phyloP scores from a whole-genome alignment of 2,888 invertebrate genomes.

The Harpalus rubripes region DNA sequence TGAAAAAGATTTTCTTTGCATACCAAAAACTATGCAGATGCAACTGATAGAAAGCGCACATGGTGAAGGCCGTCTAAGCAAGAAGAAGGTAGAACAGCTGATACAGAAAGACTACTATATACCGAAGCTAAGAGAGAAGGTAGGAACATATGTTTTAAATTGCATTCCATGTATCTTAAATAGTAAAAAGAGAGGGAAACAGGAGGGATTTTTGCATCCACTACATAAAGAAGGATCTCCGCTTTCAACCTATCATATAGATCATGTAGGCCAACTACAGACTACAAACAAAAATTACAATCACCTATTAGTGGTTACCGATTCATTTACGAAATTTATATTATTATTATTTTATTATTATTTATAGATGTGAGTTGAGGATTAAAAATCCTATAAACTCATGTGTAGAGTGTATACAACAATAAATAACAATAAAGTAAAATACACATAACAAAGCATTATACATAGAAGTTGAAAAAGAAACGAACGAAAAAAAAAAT shows the following conservation, averaged over 20 bases:
- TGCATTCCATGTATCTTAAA: slow-evolving; percentile 65
- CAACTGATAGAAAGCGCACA: slow-evolving; percentile 58
- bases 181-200: slow-evolving; percentile 61
- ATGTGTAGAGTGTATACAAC: too few relatives aligned
- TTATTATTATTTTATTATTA: too few relatives aligned
- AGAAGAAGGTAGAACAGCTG: slow-evolving; percentile 45
- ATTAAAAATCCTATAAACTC: too few relatives aligned
- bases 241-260: slow-evolving; percentile 54
- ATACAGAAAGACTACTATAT: slow-evolving; percentile 64
- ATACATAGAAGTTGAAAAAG: too few relatives aligned
- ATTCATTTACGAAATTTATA: slow-evolving; percentile 59
- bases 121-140: slow-evolving; percentile 43
- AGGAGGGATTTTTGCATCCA: slow-evolving; percentile 63
- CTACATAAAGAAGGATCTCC: slow-evolving; percentile 60
- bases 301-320: slow-evolving; percentile 59
- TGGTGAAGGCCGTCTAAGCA: slow-evolving; percentile 59
- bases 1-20: slow-evolving; percentile 51
- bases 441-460: too few relatives aligned
- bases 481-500: too few relatives aligned
- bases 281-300: slow-evolving; percentile 65
- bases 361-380: too few relatives aligned
- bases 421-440: too few relatives aligned
- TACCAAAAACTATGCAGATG: slow-evolving; percentile 63
- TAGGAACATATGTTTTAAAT: slow-evolving; percentile 60
- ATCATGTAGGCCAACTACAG: slow-evolving; percentile 64